Evolutionary conservation across 1,140 invertebrate genomes (phyloP).

Genomic region (Drosophila suzukii): DNA sequence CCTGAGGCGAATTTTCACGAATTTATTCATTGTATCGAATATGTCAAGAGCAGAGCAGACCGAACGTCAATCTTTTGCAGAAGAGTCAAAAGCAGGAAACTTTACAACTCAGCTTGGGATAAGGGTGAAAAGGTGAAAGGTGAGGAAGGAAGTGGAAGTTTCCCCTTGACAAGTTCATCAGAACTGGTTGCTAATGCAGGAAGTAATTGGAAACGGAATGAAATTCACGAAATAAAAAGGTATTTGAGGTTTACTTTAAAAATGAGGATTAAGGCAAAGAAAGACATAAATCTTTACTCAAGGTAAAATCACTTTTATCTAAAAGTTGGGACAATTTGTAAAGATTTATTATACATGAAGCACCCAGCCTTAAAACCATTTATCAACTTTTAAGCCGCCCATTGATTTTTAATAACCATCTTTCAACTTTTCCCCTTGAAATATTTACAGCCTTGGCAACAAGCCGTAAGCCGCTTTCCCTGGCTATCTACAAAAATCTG

Average conservation of each 20-base stretch:
- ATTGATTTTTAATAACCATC: conserved; percentile 19
- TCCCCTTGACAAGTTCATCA: conserved; percentile 42
- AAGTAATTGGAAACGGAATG: conserved; percentile 9
- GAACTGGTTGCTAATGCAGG: conserved; percentile 42
- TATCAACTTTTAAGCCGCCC: neutral
- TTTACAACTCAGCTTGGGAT: conserved; percentile 3
- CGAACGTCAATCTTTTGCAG: conserved; percentile 7
- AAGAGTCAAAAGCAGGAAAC: conserved; percentile 9
- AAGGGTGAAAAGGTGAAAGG: neutral
- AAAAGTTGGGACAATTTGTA: neutral
- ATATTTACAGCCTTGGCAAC: conserved; percentile 14
- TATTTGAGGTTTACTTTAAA: conserved; percentile 1
- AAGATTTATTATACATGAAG: neutral
- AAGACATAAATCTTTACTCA: no score
- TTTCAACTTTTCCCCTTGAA: conserved; percentile 5
- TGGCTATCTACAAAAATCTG: conserved; percentile 35
- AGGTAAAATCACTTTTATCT: neutral
- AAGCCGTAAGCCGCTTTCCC: conserved; percentile 21
- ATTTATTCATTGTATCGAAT: conserved; percentile 41
- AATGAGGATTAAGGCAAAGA: neutral
- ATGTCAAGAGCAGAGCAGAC: conserved; percentile 42
- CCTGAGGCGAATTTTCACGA: conserved; percentile 47
- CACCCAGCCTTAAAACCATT: neutral
- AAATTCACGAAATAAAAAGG: conserved; percentile 8
- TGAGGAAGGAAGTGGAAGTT: conserved; percentile 14